Evolutionary conservation across 1,140 invertebrate genomes (phyloP).

Genomic region (Scaptodrosophila lebanonensis): DNA sequence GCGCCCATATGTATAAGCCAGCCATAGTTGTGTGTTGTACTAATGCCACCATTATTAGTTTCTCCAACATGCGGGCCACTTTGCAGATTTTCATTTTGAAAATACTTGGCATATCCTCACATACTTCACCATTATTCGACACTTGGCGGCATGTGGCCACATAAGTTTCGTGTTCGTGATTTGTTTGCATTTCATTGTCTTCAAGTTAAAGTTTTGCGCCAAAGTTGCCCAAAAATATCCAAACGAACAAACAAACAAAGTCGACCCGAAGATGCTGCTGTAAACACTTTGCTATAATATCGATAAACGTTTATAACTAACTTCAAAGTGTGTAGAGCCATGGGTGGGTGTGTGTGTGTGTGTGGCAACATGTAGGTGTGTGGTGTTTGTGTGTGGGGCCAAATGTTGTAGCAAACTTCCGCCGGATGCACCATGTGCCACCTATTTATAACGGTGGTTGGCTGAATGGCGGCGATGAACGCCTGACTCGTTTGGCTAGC

Average conservation of each 20-base stretch:
- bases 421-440: constrained; percentile 55
- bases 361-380: neutral
- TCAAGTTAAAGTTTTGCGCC: constrained; percentile 28
- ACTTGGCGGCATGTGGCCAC: constrained; percentile 50
- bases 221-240: too few species aligned
- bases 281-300: constrained; percentile 49
- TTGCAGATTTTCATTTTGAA: neutral
- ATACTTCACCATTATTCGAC: constrained; percentile 69
- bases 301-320: constrained; percentile 73
- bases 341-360: constrained; percentile 7
- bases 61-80: too few species aligned
- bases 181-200: constrained; percentile 73
- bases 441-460: constrained; percentile 2
- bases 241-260: constrained; percentile 4
- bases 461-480: too few species aligned
- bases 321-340: constrained; percentile 50
- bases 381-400: constrained; percentile 8
- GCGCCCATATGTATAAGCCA: too few species aligned
- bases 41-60: too few species aligned
- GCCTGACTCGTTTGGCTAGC: constrained; percentile 14
- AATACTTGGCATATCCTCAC: too few species aligned
- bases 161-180: constrained; percentile 54
- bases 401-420: constrained; percentile 70
- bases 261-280: constrained; percentile 10
- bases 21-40: too few species aligned